Base-by-base conservation (phyloP, 2,797 vertebrate genomes). In the Anisognathus igniventris region DNA sequence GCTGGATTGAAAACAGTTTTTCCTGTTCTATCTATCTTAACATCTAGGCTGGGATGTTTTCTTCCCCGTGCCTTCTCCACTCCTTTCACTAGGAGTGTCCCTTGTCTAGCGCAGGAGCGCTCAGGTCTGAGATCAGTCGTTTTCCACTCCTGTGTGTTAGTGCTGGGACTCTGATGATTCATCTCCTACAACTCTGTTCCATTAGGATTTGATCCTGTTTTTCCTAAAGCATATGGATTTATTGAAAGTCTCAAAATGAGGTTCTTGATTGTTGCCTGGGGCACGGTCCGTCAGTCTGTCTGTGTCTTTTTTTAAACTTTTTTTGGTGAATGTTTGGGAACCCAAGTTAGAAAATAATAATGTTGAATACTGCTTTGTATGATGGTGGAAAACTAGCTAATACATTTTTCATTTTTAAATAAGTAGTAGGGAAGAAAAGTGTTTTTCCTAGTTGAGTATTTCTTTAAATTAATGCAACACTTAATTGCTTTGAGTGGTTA, bases 381-480 rank as follows among this genome's bases (percentile, higher is more conserved):
- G 79, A 37, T 58, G 66, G 30, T 92, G 76, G 82, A 90, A 88
- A 76, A 47, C 35, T 58, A 74, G 53, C 70, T 91, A 94, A 92
- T 94, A 35, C 31, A 45, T 95, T 91, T 95, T 93, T 86, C 37
- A 83, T 88, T 90, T 92, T 91, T 27, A 75, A 72, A 54, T 92
- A 68, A 90, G 48, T 65, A 45, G 40, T 86, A 73, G 71, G 60
- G 74, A 96, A 58, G 71, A 86, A 82, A 86, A 74, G 24, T 40
- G 35, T 85, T 92, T 88, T 93, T 82, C 72, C 85, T 68, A 67
- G 51, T 74, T 64, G 78, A 88, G 27, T 92, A 64, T 96, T 92
- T 92, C 87, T 95, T 96, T 91, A 93, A 93, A 91, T 94, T 86
- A 96, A 94, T 83, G 81, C 92, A 93, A 40, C 39, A 64, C 61